Evolutionary conservation across 64 coral and sea anemone species (phyloP), one percentile per base, ranked within the genome.

Genomic region (Pocillopora verrucosa): DNA sequence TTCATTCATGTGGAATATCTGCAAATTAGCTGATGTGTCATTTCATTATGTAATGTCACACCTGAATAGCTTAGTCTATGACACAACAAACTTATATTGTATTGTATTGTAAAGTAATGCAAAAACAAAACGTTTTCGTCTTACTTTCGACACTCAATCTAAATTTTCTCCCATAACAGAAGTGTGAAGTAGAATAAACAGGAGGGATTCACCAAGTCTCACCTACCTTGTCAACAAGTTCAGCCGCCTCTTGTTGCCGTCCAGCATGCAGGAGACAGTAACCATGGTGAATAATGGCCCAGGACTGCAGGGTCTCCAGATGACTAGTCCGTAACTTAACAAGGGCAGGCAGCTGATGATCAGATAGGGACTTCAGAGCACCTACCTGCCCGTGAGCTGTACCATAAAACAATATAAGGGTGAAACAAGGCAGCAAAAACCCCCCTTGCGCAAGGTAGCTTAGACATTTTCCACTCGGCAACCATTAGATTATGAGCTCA

Each of bases 231-330:
- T 96, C 87, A 80, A 91, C 92, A 25, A 90, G 91, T 82, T 86
- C 36, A 57, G 86, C 58, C 12, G 94, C 88, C 64, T 93, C 87
- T 36, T 93, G 61, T 11, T 87, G 76, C 60, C 69, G 56, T 17
- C 88, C 61, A 83, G 85, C 80, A 72, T 93, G 87, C 35, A 93
- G 61, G 51, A 93, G 74, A 70, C 79, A 93, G 68, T 96, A 96
- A 3, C 94, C 94, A 56, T 76, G 86, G 87, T 96, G 94, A 76
- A 96, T 35, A 51, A 75, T 63, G 0, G 83, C 79, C 94, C 94
- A 96, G 51, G 45, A 87, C 34, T 90, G 90, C 26, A 92, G 36
- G 59, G 79, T 76, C 35, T 92, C 89, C 74, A 95, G 78, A 63
- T 92, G 84, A 74, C 86, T 88, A 22, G 61, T 86, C 20, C 56